Percentiles rank a stretch among this genome's conserved stretches.
Conservation (phyloP, 2,797 vertebrate species). For the Acanthopagrus latus region DNA sequence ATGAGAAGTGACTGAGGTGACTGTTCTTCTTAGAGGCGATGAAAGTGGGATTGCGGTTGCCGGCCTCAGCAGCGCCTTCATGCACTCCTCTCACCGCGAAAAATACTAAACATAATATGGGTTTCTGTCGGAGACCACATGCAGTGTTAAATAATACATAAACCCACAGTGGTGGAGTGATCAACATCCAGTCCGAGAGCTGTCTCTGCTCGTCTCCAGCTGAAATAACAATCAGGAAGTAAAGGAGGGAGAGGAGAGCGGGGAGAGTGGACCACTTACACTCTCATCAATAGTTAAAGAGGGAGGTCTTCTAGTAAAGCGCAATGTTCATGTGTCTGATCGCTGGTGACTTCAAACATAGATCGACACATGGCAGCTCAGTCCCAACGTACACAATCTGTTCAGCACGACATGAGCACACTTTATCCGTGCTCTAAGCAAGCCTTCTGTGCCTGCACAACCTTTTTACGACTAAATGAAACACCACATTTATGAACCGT, state of each 20-base stretch:
- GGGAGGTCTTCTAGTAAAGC: constrained; percentile 71
- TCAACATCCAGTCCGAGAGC: constrained; percentile 56
- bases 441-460: too few species aligned
- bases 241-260: constrained; percentile 59
- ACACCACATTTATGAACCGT: too few species aligned
- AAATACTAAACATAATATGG: constrained; percentile 56
- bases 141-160: constrained; percentile 81
- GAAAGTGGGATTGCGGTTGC: constrained; percentile 53
- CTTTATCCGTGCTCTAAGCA: too few species aligned
- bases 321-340: constrained; percentile 41
- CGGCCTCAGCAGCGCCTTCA: constrained; percentile 33
- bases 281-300: constrained; percentile 87
- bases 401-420: neutral
- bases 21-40: constrained; percentile 47
- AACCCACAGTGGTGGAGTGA: constrained; percentile 53
- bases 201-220: constrained; percentile 69
- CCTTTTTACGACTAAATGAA: too few species aligned
- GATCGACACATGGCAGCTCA: constrained; percentile 19
- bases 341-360: constrained; percentile 41
- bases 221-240: constrained; percentile 82
- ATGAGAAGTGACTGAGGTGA: constrained; percentile 51
- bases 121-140: constrained; percentile 65
- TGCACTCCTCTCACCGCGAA: constrained; percentile 47
- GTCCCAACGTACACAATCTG: neutral
- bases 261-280: constrained; percentile 85